Conservation (phyloP, 2,113 vertebrate species). For the Talpa occidentalis region DNA sequence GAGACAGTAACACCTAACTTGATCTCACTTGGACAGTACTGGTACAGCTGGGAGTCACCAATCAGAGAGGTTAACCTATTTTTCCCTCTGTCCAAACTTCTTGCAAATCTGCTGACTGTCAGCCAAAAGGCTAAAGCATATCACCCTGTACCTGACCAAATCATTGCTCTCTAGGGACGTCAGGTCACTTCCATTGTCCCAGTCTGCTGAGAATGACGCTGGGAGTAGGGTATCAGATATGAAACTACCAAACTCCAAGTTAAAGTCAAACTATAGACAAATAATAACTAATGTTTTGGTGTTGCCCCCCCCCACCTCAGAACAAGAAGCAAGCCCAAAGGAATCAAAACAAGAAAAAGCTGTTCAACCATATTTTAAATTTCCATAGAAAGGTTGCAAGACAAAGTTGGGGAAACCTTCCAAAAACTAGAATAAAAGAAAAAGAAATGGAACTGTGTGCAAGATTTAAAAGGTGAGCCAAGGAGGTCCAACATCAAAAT, state of each 20-base stretch:
- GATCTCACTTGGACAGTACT: not conserved
- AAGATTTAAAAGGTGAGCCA: not conserved
- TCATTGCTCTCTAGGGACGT: not conserved
- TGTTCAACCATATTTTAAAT: conserved; percentile 4
- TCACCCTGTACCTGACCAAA: not conserved
- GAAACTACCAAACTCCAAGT: not conserved
- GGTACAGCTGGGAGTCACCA: not conserved
- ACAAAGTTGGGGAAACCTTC: conserved; percentile 8
- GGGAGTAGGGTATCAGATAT: not conserved
- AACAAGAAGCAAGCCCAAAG: conserved; percentile 13
- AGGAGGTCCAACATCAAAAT: not conserved
- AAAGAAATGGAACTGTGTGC: not conserved
- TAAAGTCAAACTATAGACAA: not conserved
- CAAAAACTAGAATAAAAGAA: not conserved
- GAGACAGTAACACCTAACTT: not conserved
- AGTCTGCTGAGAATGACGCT: not conserved
- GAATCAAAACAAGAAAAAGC: not conserved
- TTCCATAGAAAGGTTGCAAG: not conserved
- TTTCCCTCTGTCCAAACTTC: not conserved
- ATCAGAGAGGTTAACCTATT: not conserved
- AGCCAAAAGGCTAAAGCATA: not conserved
- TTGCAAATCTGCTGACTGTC: not conserved
- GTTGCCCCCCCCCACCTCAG: not conserved
- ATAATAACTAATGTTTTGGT: not conserved
- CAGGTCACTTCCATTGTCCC: not conserved